A percentile compares a stretch with the other conserved stretches of the same genome.
These are phyloP conservation scores for Dromiciops gliroides DNA, from an alignment of 2,113 vertebrate genomes.

Conservation along the genomic window DNA sequence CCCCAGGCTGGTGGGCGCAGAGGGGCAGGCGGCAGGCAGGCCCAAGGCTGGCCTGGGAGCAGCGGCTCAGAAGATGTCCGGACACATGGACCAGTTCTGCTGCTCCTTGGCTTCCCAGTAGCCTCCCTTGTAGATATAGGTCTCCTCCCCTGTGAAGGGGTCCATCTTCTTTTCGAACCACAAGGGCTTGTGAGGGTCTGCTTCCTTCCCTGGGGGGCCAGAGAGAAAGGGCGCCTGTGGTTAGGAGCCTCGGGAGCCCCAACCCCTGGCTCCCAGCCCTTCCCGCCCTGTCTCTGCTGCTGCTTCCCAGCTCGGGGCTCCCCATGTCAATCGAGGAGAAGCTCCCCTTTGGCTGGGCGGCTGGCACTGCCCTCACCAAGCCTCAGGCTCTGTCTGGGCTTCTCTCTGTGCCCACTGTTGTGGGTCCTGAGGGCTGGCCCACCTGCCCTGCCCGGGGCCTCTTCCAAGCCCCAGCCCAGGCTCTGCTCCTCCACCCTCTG, in stretches of 20 bases:
- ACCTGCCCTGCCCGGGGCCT: too few species aligned
- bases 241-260: background rate
- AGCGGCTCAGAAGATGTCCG: slow-evolving; percentile 93
- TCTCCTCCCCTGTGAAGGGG: slow-evolving; percentile 90
- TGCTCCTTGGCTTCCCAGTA: slow-evolving; percentile 98
- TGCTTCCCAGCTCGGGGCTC: background rate
- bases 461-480: too few species aligned
- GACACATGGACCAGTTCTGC: slow-evolving; percentile 93
- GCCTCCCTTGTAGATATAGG: slow-evolving; percentile 94
- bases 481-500: background rate
- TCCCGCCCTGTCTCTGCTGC: background rate
- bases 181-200: slow-evolving; percentile 89
- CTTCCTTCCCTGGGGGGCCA: slow-evolving; percentile 88
- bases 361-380: too few species aligned
- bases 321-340: background rate
- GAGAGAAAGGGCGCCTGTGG: fast-evolving
- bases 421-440: too few species aligned
- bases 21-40: background rate
- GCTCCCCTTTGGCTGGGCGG: too few species aligned
- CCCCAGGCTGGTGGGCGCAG: background rate
- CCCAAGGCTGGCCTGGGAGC: background rate
- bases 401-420: too few species aligned
- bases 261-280: background rate
- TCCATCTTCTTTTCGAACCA: slow-evolving; percentile 96
- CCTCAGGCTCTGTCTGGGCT: too few species aligned